phyloP scores from a whole-genome alignment of 2,888 invertebrate genomes.

The Chaitophorus viminalis region DNA sequence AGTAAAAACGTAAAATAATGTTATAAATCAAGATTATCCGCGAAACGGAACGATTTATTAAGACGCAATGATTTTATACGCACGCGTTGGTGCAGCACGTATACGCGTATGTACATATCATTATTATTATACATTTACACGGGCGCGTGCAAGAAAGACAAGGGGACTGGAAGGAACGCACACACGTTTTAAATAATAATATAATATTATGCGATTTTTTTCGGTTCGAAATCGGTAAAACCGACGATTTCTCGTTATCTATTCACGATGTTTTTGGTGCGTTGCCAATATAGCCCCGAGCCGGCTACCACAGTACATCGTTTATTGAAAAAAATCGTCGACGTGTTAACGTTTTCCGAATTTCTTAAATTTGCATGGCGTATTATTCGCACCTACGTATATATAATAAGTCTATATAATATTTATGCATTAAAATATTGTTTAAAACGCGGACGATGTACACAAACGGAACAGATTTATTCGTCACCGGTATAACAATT shows the following conservation, averaged over 20 bases:
- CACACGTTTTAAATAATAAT: background rate
- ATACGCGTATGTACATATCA: too few relatives aligned
- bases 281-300: background rate
- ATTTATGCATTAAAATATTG: too few relatives aligned
- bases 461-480: background rate
- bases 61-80: background rate
- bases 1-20: background rate
- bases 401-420: too few relatives aligned
- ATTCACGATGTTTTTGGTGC: background rate
- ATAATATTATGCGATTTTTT: background rate
- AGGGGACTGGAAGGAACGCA: background rate
- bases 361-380: too few relatives aligned
- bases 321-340: background rate
- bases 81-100: background rate
- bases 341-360: background rate
- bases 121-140: too few relatives aligned
- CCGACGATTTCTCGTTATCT: constrained; percentile 9
- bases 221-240: background rate
- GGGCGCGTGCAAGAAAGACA: background rate
- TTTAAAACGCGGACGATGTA: too few relatives aligned
- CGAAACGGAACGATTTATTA: constrained; percentile 11
- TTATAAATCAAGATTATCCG: constrained; percentile 45
- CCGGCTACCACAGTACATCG: too few relatives aligned
- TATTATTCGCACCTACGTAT: too few relatives aligned
- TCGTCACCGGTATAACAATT: background rate